Conservation (phyloP, 2,797 vertebrate genomes). For the Melanotaenia pygmaea region DNA sequence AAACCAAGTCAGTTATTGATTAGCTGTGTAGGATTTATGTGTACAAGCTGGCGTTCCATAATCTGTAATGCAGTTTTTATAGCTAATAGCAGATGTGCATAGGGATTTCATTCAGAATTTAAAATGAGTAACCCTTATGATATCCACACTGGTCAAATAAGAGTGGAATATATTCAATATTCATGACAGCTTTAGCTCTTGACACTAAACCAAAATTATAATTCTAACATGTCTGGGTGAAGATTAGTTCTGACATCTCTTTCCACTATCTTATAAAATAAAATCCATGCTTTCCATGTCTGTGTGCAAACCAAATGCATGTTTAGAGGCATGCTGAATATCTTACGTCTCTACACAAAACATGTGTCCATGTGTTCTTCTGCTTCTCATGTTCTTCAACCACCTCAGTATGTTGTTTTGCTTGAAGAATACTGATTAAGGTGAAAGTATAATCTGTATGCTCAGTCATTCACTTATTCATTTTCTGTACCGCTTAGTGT, state of each 20-base stretch:
- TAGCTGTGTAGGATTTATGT: conserved; percentile 36
- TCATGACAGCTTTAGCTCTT: not conserved
- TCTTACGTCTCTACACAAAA: too few species aligned
- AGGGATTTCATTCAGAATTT: conserved; percentile 2
- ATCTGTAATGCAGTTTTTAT: not conserved
- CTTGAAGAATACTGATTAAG: not conserved
- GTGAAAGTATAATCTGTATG: not conserved
- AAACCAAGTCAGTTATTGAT: conserved; percentile 62
- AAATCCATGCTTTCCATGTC: too few species aligned
- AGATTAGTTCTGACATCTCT: not conserved
- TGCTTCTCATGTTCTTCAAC: too few species aligned
- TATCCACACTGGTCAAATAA: conserved; percentile 16
- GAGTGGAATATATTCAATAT: not conserved
- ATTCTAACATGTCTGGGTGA: not conserved
- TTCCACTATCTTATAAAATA: not conserved
- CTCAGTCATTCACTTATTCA: too few species aligned
- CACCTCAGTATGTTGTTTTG: not conserved
- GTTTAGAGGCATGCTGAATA: too few species aligned
- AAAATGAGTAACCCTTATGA: conserved; percentile 11
- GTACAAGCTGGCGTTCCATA: not conserved
- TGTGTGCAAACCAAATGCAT: too few species aligned
- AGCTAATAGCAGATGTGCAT: conserved; percentile 17
- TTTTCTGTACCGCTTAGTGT: too few species aligned
- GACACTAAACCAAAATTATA: not conserved
- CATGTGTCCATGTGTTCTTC: too few species aligned